Evolutionary conservation across 2,113 vertebrate species (phyloP).

Genomic region (Synodontis membranacea): DNA sequence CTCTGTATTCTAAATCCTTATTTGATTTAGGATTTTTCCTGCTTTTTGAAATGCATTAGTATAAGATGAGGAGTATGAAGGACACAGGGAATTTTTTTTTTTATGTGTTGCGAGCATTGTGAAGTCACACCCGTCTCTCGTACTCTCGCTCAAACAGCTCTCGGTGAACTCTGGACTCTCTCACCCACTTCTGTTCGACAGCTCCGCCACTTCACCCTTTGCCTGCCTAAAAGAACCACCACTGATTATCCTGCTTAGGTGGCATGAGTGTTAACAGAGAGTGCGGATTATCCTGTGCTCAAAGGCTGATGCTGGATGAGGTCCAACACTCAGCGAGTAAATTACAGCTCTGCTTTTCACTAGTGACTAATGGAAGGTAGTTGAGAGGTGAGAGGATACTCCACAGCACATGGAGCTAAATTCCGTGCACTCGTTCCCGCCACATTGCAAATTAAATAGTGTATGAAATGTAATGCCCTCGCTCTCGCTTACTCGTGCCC

Average conservation of each 20-base stretch:
- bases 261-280: neutral
- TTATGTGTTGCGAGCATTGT: neutral
- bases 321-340: neutral
- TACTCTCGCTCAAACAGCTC: neutral
- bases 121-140: neutral
- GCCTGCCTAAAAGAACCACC: neutral
- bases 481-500: neutral
- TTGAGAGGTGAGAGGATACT: neutral
- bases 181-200: neutral
- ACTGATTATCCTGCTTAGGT: neutral
- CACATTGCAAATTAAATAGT: neutral
- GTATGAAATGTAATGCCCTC: neutral
- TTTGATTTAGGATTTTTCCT: too few relatives aligned
- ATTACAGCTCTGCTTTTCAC: slow-evolving; percentile 10
- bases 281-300: neutral
- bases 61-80: too few relatives aligned
- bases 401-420: neutral
- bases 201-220: neutral
- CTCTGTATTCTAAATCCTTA: too few relatives aligned
- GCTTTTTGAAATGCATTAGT: too few relatives aligned
- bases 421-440: neutral
- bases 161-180: neutral
- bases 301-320: neutral
- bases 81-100: neutral
- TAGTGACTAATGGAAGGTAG: neutral